Base-by-base conservation (phyloP, 2,888 invertebrate genomes). In the Unio pictorum region DNA sequence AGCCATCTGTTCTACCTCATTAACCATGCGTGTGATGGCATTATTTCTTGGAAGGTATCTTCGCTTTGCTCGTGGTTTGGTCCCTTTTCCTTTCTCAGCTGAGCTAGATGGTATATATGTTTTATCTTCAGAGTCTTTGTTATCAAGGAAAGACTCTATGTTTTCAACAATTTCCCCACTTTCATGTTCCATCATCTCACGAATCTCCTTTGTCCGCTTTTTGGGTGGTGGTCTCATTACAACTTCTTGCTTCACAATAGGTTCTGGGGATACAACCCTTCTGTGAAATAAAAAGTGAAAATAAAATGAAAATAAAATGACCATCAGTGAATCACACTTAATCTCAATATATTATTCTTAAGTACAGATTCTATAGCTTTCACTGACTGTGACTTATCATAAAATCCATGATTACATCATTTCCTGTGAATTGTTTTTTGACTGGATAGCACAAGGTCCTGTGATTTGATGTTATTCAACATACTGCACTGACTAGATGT, bases 151-250 rank as follows among this genome's bases (percentile, higher is more conserved):
- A 54, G 30, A 30, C 2, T 62, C 69, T 18, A 68, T 71, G 30
- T 58, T 63, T 18, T 66, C 61, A 18, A 70, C 71, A 23, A 71
- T 69, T 5, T 64, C 73, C 55, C 76, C 75, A 45, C 68, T 68
- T 34, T 71, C 78, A 66, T 73, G 67, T 68, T 67, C 74, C 72
- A 75, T 78, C 76, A 81, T 75, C 64, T 80, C 75, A 23, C 81
- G 74, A 30, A 83, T 80, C 72, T 85, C 86, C 75, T 83, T 84
- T 28, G 84, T 83, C 61, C 86, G 70, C 70, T 86, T 86, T 74
- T 86, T 86, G n/a, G 86, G 86, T 6, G 85, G 85, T 18, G 83
- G 84, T 71, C 86, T 73, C 66, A 84, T 79, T 34, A 78, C 75
- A 3, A 79, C 74, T 45, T 70, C 71, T 56, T 72, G 69, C 20